Conservation (phyloP, 2,888 invertebrate genomes). For the Cantharis flavilabris region DNA sequence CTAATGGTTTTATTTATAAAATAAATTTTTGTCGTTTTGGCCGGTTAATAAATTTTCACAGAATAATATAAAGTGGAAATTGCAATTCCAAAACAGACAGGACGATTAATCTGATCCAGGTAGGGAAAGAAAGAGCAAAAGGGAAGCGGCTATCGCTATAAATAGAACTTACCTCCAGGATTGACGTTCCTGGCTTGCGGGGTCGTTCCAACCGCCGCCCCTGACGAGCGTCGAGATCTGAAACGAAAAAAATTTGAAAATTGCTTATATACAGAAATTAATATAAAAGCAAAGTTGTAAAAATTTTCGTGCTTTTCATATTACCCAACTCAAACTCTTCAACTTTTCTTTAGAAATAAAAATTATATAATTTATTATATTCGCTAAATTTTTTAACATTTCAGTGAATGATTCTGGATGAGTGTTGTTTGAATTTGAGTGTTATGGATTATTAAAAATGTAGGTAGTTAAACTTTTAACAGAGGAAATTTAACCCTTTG, state of each 20-base stretch:
- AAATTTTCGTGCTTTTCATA: background rate
- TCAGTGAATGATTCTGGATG: no score
- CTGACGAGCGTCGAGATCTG: slow-evolving; percentile 81
- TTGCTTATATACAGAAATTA: background rate
- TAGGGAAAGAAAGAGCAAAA: background rate
- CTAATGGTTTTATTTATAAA: background rate
- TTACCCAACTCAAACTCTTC: background rate
- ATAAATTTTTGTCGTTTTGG: background rate
- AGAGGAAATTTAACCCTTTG: background rate
- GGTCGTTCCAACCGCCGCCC: slow-evolving; percentile 71
- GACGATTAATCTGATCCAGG: background rate
- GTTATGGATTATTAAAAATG: background rate
- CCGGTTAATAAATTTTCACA: background rate
- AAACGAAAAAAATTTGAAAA: slow-evolving; percentile 42
- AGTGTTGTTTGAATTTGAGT: no score
- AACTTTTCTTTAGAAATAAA: background rate
- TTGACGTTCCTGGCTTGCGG: slow-evolving; percentile 75
- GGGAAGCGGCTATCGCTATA: background rate
- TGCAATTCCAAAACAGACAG: background rate
- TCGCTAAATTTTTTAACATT: no score
- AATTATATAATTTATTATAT: no score
- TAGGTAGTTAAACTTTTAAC: background rate
- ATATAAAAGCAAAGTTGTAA: background rate
- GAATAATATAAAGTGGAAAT: background rate
- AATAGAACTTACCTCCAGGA: slow-evolving; percentile 67